phyloP scores from a whole-genome alignment of 2,888 invertebrate genomes.

The Pollenia amentaria region DNA sequence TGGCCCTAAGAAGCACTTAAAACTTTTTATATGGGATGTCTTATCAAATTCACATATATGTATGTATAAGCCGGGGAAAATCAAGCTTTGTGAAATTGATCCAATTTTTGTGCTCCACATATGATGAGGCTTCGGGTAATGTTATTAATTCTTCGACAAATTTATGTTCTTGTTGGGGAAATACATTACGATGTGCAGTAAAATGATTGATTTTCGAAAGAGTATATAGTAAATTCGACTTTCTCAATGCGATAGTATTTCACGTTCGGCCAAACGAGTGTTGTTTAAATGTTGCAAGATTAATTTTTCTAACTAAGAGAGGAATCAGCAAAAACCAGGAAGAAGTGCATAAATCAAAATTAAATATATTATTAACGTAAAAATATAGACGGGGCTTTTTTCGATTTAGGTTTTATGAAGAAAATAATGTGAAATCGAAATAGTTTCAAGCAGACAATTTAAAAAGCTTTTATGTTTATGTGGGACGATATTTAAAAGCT shows the following conservation, averaged over 20 bases:
- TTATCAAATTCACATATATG: conserved; percentile 93
- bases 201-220: conserved; percentile 84
- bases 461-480: no score
- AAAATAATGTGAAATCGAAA: no score
- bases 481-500: no score
- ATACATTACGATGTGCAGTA: conserved; percentile 37
- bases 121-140: conserved; percentile 89
- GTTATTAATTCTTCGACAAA: conserved; percentile 88
- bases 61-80: conserved; percentile 91
- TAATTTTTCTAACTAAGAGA: conserved; percentile 76
- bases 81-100: conserved; percentile 92
- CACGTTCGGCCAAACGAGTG: conserved; percentile 84
- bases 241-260: conserved; percentile 92
- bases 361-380: not conserved
- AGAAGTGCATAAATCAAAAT: not conserved
- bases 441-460: no score
- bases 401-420: no score
- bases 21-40: conserved; percentile 93
- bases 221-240: conserved; percentile 91
- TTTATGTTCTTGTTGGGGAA: conserved; percentile 86
- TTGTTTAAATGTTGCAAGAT: conserved; percentile 78
- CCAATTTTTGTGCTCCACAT: conserved; percentile 94
- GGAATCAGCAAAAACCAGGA: not conserved
- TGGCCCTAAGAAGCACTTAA: no score
- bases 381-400: no score